Base-by-base conservation (phyloP, 2,888 invertebrate species). In the Agrochola litura region DNA sequence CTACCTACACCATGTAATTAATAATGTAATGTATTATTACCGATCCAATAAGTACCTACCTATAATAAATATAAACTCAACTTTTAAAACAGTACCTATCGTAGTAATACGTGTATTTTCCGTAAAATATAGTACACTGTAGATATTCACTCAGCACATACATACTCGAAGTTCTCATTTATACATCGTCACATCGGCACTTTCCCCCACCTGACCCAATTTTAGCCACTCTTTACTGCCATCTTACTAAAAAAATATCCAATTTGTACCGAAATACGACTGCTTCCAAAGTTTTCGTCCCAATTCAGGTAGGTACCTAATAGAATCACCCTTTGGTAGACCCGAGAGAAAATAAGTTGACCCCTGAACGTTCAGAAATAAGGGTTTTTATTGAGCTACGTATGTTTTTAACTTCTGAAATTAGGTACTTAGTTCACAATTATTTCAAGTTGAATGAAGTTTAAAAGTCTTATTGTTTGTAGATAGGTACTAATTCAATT, bases 251-350 rank as follows among this genome's bases (percentile, higher is more conserved):
- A 84, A 73, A 87, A 76, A 79, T 71, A 86, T 70, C 82, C 73
- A 81, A 79, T 84, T 88, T 84, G 64, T 66, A 65, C 63, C 43
- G 22, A 82, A 84, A 81, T 82, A 84, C 77, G 73, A 58, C 60
- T 75, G 60, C 75, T 73, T 58, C 66, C 58, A 73, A 79, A 82
- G 69, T 81, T 88, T 79, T 70, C 76, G 76, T 14, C 19, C 61
- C 58, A 77, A 71, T 37, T 46, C 68, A 83, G 75, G 71, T 79
- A 73, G 75, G 69, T 77, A 73, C 63, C 64, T 77, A 76, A 84
- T 81, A 73, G 65, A 79, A 84, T 81, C 67, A 66, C 76, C 70
- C 63, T 76, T 79, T 68, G 58, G 73, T 70, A 16, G 10, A 56
- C 60, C 71, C 61, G 63, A 69, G 73, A 78, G 67, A 73, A 75